These are phyloP conservation scores for Lycocerus yunnanus DNA, from an alignment of 2,888 invertebrate genomes.

Conservation along the genomic window DNA sequence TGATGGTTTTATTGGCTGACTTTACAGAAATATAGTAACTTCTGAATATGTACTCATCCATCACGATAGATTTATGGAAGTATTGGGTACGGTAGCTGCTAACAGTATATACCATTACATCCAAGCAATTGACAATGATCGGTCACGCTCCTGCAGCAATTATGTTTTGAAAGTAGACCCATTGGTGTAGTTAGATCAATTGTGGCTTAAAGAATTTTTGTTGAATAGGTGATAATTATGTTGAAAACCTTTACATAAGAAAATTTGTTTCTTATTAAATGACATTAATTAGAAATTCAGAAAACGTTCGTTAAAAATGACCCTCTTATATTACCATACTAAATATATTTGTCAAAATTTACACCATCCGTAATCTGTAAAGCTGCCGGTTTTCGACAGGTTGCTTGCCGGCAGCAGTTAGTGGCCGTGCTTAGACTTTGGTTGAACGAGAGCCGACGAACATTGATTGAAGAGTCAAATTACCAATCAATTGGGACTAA, in stretches of 20 bases:
- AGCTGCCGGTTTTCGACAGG: conserved; percentile 30
- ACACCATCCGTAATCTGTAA: conserved; percentile 27
- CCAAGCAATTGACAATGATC: conserved; percentile 35
- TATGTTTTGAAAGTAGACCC: background rate
- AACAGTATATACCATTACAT: conserved; percentile 26
- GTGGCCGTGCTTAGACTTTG: conserved; percentile 27
- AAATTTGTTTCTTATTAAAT: background rate
- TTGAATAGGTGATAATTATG: background rate
- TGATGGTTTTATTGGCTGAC: conserved; percentile 33
- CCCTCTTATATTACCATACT: conserved; percentile 19
- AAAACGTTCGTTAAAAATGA: conserved; percentile 10
- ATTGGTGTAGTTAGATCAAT: background rate
- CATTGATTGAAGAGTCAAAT: conserved; percentile 50
- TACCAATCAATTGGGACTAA: conserved; percentile 54
- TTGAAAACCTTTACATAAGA: background rate
- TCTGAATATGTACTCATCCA: conserved; percentile 28
- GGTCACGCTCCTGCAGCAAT: conserved; percentile 29
- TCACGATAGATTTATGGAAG: conserved; percentile 37
- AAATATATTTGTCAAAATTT: conserved; percentile 31
- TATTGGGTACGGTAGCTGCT: conserved; percentile 35
- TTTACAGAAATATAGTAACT: conserved; percentile 23
- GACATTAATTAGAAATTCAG: background rate
- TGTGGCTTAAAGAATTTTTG: background rate
- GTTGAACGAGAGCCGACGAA: conserved; percentile 26
- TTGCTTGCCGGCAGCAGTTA: conserved; percentile 26